Conservation (phyloP, 2,113 vertebrate genomes). For the human region GRCh38 chr16:28869001-28869500, state of each 20-base stretch:
- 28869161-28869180: neutral
- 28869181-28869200: neutral
- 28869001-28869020: conserved; percentile 87
- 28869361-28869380: conserved; percentile 89
- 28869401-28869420: neutral
- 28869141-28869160: neutral
- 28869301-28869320: conserved; percentile 84
- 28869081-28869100: conserved; percentile 92
- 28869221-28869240: conserved; percentile 69
- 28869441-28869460: neutral
- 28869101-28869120: conserved; percentile 20
- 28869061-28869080: conserved; percentile 94
- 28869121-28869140: neutral
- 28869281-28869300: conserved; percentile 86
- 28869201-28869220: conserved; percentile 71
- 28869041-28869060: conserved; percentile 92
- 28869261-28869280: conserved; percentile 81
- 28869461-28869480: neutral
- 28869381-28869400: conserved; percentile 81
- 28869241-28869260: conserved; percentile 64
- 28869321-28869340: conserved; percentile 84
- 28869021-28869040: conserved; percentile 93
- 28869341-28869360: conserved; percentile 83
- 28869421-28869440: neutral
- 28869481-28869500: neutral